Base-by-base conservation (phyloP, 2,113 vertebrate species). In the Sialia sialis region DNA sequence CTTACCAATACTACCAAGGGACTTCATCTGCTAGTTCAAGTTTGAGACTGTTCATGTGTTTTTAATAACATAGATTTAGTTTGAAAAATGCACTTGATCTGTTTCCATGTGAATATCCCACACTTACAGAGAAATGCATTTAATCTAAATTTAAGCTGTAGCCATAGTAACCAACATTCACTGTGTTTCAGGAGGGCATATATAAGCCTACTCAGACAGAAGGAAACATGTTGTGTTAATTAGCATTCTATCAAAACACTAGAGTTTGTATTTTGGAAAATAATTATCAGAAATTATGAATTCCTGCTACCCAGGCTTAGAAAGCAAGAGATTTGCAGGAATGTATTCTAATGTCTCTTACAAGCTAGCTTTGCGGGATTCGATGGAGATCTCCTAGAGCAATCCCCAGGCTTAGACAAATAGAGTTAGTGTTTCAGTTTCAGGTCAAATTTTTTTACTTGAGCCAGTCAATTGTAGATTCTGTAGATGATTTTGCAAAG, bases 101-200 rank as follows among this genome's bases (percentile, higher is more conserved):
- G 73, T 96, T 97, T 97, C 94, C 89, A 88, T 95, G 87, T 94
- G 95, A 87, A 91, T 95, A 96, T 95, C 92, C 90, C 84, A 72
- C 73, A 54, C 81, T 91, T 77, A 87, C 25, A 63, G 32, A 91
- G 78, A 96, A 97, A 88, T 93, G 78, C 88, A 97, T 97, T 93
- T 93, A 96, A 95, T 97, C 95, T 95, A 95, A 96, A 96, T 92
- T 97, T 97, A 96, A 92, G 77, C 78, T 84, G 97, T 98, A 97
- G 90, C 98, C 97, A 97, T 98, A 97, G 98, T 95, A 98, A 98
- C 98, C 87, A 81, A 39, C 15, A 89, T 76, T 95, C 77, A 25
- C 75, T 77, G 43, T 75, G 70, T 83, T 97, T 95, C 97, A 84
- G 79, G 58, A 94, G 74, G 85, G 96, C 96, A 88, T 82, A 85